These are phyloP conservation scores for Ophioninae sp. DNA, from an alignment of 2,888 invertebrate species.

Conservation along the genomic window DNA sequence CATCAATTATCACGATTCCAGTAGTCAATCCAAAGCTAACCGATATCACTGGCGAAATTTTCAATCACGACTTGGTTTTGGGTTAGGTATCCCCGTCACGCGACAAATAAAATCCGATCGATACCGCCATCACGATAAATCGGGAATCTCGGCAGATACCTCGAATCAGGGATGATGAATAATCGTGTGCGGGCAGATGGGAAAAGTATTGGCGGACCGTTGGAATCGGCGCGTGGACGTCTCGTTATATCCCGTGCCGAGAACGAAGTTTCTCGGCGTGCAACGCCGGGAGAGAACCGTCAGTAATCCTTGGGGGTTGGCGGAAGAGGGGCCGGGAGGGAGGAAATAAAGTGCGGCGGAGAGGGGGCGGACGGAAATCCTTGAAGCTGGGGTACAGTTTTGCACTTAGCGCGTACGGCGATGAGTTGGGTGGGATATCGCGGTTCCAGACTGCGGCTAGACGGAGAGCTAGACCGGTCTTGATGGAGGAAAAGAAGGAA, in stretches of 20 bases:
- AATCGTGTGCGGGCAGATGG: not conserved
- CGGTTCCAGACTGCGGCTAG: slow-evolving; percentile 74
- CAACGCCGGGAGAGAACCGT: not conserved
- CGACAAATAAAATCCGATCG: too few relatives aligned
- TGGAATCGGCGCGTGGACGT: slow-evolving; percentile 42
- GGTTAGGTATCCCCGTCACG: too few relatives aligned
- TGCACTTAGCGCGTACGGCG: slow-evolving; percentile 60
- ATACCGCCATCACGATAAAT: too few relatives aligned
- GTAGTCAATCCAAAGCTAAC: too few relatives aligned
- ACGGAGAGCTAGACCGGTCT: slow-evolving; percentile 76
- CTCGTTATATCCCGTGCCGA: slow-evolving; percentile 45
- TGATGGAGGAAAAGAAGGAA: slow-evolving; percentile 57
- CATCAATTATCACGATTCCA: too few relatives aligned
- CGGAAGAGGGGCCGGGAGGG: too few relatives aligned
- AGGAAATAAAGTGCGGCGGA: not conserved
- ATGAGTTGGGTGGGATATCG: slow-evolving; percentile 50
- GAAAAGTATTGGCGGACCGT: slow-evolving; percentile 32
- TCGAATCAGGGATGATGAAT: not conserved
- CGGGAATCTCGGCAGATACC: too few relatives aligned
- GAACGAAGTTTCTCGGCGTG: slow-evolving; percentile 13
- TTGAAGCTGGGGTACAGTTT: slow-evolving; percentile 41
- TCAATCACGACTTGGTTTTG: too few relatives aligned
- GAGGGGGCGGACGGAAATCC: slow-evolving; percentile 19
- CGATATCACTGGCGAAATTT: too few relatives aligned
- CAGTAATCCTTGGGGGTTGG: not conserved